Conservation (phyloP, 1,140 invertebrate genomes). For the Bombus sylvicola region DNA sequence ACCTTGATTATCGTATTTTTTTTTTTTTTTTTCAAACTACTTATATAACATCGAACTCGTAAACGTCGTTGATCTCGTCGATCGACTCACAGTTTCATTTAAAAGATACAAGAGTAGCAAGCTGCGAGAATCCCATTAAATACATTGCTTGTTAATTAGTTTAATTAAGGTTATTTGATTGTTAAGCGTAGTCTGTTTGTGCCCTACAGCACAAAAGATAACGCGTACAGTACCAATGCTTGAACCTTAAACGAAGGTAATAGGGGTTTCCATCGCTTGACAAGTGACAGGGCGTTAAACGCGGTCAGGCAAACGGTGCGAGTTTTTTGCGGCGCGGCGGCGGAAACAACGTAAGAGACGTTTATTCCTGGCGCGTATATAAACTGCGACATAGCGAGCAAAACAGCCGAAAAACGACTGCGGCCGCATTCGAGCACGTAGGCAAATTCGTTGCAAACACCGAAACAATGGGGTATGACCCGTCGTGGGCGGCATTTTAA, state of each 20-base stretch:
- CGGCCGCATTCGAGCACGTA: slow-evolving; percentile 73
- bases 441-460: slow-evolving; percentile 80
- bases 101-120: too few relatives aligned
- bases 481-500: slow-evolving; percentile 76
- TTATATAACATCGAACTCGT: too few relatives aligned
- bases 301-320: background rate
- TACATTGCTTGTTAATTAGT: too few relatives aligned
- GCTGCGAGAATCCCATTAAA: too few relatives aligned
- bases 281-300: slow-evolving; percentile 4
- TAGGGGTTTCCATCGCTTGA: background rate
- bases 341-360: slow-evolving; percentile 65
- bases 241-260: background rate
- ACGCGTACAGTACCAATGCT: background rate
- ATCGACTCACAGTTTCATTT: background rate
- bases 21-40: too few relatives aligned
- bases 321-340: slow-evolving; percentile 32
- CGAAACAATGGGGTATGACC: slow-evolving; percentile 77
- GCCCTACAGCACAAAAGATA: background rate
- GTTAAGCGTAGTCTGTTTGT: too few relatives aligned
- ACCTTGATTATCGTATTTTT: too few relatives aligned
- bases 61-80: too few relatives aligned
- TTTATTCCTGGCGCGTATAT: slow-evolving; percentile 73
- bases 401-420: slow-evolving; percentile 68
- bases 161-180: too few relatives aligned
- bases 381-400: slow-evolving; percentile 58